These are phyloP conservation scores for Dreissena polymorpha DNA, from an alignment of 1,140 invertebrate genomes.

Conservation along the genomic window DNA sequence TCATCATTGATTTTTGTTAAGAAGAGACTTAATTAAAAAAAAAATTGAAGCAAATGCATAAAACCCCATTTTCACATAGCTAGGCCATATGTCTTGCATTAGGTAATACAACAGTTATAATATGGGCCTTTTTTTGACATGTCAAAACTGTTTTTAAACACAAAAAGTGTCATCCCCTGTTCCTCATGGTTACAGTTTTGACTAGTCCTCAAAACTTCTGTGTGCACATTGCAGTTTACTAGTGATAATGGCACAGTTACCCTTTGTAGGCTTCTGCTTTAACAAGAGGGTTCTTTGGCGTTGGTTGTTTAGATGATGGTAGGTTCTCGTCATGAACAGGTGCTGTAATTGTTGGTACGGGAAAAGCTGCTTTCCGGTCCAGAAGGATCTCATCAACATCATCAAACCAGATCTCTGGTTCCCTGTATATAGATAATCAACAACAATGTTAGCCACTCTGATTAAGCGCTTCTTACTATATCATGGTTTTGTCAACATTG, in stretches of 20 bases:
- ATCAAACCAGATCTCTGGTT: slow-evolving; percentile 81
- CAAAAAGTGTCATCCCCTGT: too few relatives aligned
- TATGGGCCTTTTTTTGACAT: too few relatives aligned
- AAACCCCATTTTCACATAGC: too few relatives aligned
- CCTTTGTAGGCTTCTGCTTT: slow-evolving; percentile 66
- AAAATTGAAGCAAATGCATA: too few relatives aligned
- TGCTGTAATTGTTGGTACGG: background rate
- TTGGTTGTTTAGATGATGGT: background rate
- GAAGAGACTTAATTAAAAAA: too few relatives aligned
- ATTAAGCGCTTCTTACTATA: too few relatives aligned
- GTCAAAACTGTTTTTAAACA: too few relatives aligned
- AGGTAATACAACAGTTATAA: too few relatives aligned
- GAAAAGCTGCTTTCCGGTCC: slow-evolving; percentile 56
- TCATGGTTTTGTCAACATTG: too few relatives aligned
- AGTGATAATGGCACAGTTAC: slow-evolving; percentile 51
- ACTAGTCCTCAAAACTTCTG: background rate
- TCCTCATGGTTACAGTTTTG: background rate
- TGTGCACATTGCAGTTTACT: background rate
- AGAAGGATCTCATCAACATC: slow-evolving; percentile 80
- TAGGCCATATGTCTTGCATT: too few relatives aligned
- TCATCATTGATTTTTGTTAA: too few relatives aligned
- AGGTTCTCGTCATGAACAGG: background rate
- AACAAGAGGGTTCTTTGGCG: slow-evolving; percentile 53
- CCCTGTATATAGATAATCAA: slow-evolving; percentile 48
- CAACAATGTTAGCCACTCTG: background rate